Conservation (phyloP, 2,797 vertebrate genomes). For the Valencia hispanica region DNA sequence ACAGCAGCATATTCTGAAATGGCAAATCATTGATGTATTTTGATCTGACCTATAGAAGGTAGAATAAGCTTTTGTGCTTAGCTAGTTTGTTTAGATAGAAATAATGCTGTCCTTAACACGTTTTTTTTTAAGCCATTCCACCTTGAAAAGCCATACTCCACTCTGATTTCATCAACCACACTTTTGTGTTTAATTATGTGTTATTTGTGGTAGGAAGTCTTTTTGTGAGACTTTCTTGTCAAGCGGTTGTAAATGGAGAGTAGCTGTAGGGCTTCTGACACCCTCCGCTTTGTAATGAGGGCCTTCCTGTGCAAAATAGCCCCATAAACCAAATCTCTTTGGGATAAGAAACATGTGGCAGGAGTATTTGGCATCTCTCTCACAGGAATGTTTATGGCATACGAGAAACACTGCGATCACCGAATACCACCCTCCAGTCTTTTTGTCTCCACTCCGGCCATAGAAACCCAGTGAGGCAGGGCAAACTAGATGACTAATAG, state of each 20-base stretch:
- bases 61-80: constrained; percentile 49
- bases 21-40: constrained; percentile 57
- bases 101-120: constrained; percentile 31
- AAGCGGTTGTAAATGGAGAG: constrained; percentile 65
- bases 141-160: constrained; percentile 44
- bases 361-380: constrained; percentile 30
- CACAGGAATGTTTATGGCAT: constrained; percentile 18
- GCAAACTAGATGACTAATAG: constrained; percentile 67
- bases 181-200: constrained; percentile 70
- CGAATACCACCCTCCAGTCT: constrained; percentile 29
- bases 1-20: constrained; percentile 58
- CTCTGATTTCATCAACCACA: constrained; percentile 49
- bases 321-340: constrained; percentile 62
- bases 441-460: constrained; percentile 48
- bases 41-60: constrained; percentile 48
- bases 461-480: constrained; percentile 66
- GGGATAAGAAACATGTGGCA: constrained; percentile 48
- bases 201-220: constrained; percentile 64
- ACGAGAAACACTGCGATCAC: constrained; percentile 37
- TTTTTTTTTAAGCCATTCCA: constrained; percentile 5
- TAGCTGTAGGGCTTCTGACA: constrained; percentile 59
- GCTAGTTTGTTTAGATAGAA: constrained; percentile 41
- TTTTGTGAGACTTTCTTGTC: constrained; percentile 58
- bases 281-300: constrained; percentile 60
- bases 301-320: constrained; percentile 62